These are phyloP conservation scores for Agrenia bidenticulata DNA, from an alignment of 2,888 invertebrate genomes.

Conservation along the genomic window DNA sequence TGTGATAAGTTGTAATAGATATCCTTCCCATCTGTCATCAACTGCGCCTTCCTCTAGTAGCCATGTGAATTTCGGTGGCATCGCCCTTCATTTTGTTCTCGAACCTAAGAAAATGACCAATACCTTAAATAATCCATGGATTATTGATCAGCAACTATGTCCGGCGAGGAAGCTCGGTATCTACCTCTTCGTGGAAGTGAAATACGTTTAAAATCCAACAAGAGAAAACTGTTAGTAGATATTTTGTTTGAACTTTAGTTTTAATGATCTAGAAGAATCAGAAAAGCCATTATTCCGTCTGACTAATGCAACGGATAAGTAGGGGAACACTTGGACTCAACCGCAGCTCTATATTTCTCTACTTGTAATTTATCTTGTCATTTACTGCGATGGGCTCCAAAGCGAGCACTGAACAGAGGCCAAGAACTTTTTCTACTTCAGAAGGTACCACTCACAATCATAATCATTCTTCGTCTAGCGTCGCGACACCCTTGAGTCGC, in stretches of 20 bases:
- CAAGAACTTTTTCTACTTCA: slow-evolving; percentile 46
- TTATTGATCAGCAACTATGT: neutral
- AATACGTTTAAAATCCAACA: neutral
- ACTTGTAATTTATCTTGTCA: too few species aligned
- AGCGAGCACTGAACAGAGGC: slow-evolving; percentile 43
- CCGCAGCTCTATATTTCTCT: too few species aligned
- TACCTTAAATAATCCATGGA: neutral
- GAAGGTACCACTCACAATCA: slow-evolving; percentile 30
- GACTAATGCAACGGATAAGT: neutral
- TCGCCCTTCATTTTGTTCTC: too few species aligned
- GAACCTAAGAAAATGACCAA: too few species aligned
- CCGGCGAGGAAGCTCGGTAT: neutral
- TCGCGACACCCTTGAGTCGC: slow-evolving; percentile 8
- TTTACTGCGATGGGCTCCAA: slow-evolving; percentile 37
- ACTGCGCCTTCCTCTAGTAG: too few species aligned
- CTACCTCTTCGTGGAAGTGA: slow-evolving; percentile 6
- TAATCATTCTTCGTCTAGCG: slow-evolving; percentile 18
- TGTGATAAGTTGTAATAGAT: too few species aligned
- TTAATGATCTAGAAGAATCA: neutral
- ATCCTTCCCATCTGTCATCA: too few species aligned
- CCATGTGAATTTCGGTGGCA: too few species aligned
- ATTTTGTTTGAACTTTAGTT: neutral
- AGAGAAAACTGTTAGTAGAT: neutral
- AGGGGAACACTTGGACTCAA: too few species aligned
- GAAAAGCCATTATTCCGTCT: neutral